Evolutionary conservation across 35 echinoderm and acorn worm genomes (phyloP), one percentile per base, ranked within the genome.

Genomic region (Apostichopus californicus): DNA sequence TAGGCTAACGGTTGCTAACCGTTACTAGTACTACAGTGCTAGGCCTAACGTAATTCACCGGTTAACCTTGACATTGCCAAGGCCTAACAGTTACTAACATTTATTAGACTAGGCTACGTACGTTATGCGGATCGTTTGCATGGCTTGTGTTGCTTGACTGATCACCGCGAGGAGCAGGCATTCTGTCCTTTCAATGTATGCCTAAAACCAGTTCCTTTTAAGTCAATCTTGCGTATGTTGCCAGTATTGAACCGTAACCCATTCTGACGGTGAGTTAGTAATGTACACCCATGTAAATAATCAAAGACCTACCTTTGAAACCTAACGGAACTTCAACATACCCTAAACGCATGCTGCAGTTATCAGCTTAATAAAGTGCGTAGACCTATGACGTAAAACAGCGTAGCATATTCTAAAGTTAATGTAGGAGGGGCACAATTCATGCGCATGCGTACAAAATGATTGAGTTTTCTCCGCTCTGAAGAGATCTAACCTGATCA

Each of bases 91-190:
- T 46, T 46, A 46, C 34, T 46, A 4, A 46, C 34, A 46, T 46
- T 46, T 46, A 46, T 4, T 46, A 75, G 71, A 18, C 13, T 75
- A 75, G 71, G 71, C 54, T 52, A 89, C 86, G 64, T 89, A 89
- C 86, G 61, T 89, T 89, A 64, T 89, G 86, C 26, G 86, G 86
- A 73, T 89, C 86, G 64, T 89, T 89, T 54, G 86, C 86, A 89
- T 89, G 86, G 8, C 64, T 89, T 61, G 17, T 34, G 21, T 89
- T 72, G 64, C 10, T 89, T 11, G 72, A 73, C 26, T 89, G 60
- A 25, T 89, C 86, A 63, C 86, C 86, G 24, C 86, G 86, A 68
- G 86, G 86, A 89, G 86, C 86, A 66, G 86, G 86, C 86, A 89
- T 89, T 89, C 63, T 89, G 60, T 72, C 34, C 63, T 72, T 72